Evolutionary conservation across 2,797 vertebrate genomes (phyloP).

Genomic region (Hippocampus kuda): DNA sequence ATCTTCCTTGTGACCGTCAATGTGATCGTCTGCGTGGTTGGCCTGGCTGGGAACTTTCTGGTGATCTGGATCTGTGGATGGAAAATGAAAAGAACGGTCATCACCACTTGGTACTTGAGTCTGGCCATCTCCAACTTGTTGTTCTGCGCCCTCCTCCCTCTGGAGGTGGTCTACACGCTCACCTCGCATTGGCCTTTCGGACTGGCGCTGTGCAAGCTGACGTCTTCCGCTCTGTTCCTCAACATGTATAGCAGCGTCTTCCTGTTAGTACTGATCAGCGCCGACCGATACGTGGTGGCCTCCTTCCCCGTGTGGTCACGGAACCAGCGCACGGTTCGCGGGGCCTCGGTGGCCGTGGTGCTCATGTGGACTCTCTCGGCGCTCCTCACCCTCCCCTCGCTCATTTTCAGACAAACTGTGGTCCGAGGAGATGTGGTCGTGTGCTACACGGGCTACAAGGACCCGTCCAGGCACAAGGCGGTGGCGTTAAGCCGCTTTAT

Average conservation of each 20-base stretch:
- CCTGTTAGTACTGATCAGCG: conserved; percentile 76
- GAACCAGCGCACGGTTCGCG: conserved; percentile 67
- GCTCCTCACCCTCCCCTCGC: conserved; percentile 68
- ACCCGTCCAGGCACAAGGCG: conserved; percentile 17
- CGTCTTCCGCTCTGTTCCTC: conserved; percentile 73
- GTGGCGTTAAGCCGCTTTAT: conserved; percentile 71
- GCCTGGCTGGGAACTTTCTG: conserved; percentile 75
- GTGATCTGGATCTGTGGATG: conserved; percentile 77
- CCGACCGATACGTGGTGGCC: conserved; percentile 75
- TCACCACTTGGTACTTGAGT: conserved; percentile 79
- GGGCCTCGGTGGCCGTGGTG: conserved; percentile 52
- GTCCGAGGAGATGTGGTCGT: conserved; percentile 25
- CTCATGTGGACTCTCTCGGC: conserved; percentile 71
- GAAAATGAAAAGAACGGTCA: conserved; percentile 81
- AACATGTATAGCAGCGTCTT: conserved; percentile 90
- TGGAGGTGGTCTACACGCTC: conserved; percentile 53
- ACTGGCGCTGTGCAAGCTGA: conserved; percentile 74
- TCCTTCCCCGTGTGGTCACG: conserved; percentile 80
- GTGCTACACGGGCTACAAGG: conserved; percentile 68
- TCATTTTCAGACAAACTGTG: conserved; percentile 70
- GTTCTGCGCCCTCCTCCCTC: conserved; percentile 76
- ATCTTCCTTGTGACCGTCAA: conserved; percentile 37
- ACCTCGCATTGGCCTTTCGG: conserved; percentile 76
- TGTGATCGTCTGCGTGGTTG: conserved; percentile 65
- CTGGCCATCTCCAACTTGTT: conserved; percentile 78